Evolutionary conservation across 2,797 vertebrate genomes (phyloP), one percentile per base, ranked within the genome.

Genomic region (Sciurus vulgaris): DNA sequence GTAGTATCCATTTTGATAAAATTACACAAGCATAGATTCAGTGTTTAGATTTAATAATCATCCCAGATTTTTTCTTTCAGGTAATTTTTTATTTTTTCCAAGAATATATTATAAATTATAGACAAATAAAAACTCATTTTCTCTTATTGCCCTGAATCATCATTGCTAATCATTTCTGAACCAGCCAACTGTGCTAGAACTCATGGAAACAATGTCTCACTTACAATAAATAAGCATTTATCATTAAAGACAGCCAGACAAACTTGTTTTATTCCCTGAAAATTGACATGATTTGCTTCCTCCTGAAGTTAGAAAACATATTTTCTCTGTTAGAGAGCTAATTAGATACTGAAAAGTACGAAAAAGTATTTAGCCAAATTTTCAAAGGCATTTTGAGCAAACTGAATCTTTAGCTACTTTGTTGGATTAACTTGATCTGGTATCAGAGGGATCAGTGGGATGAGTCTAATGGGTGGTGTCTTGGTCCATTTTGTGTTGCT

Each of bases 161-260:
- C 51, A 74, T 93, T 94, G 49, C 3, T 28, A 95, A 47, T 82
- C 56, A 83, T 51, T 92, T 92, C 41, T 73, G 78, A 97, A 61
- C 59, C 54, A 96, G 61, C 22, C 79, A 78, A 17, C 47, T 79
- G 38, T 79, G 49, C n/a, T 56, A 88, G 65, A 95, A 86, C 47
- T 86, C 76, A 81, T 95, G 94, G 87, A 95, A 93, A 86, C 83
- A 44, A 54, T 51, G 69, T 47, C 56, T 89, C 24, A 33, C 17
- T 84, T 78, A 78, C 10, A 76, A 88, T 77, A 90, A 94, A 89
- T 74, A 85, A 24, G 10, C 78, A 51, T 81, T 93, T 88, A 82
- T 90, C 33, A 44, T 78, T 44, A 79, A 83, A 91, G 17, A 88
- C n/a, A 94, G 26, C 6, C 30, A 79, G 30, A 24, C 7, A 76